phyloP scores from a whole-genome alignment of 2,888 invertebrate genomes.

The Ophraella communa region DNA sequence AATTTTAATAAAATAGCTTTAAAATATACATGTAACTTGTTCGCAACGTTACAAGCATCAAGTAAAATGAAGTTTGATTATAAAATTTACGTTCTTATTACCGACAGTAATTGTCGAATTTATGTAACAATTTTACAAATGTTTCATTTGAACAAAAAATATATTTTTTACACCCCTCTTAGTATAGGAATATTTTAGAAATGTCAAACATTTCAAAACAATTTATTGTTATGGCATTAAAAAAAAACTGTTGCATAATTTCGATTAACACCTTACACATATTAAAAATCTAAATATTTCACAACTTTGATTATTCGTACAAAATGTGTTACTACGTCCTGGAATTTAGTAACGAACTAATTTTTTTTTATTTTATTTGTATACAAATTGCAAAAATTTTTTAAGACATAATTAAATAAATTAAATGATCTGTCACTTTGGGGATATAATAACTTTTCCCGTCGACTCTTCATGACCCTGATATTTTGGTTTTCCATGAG shows the following conservation, averaged over 20 bases:
- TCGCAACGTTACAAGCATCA: no score
- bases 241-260: not conserved
- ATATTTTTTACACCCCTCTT: no score
- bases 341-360: slow-evolving; percentile 19
- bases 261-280: not conserved
- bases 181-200: no score
- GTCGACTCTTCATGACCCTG: slow-evolving; percentile 66
- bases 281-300: not conserved
- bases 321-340: slow-evolving; percentile 1
- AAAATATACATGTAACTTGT: no score
- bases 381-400: slow-evolving; percentile 22
- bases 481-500: slow-evolving; percentile 96
- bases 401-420: slow-evolving; percentile 11
- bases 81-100: not conserved
- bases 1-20: no score
- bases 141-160: no score
- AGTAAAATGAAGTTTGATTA: not conserved
- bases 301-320: slow-evolving; percentile 2
- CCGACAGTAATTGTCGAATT: not conserved
- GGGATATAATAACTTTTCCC: slow-evolving; percentile 49
- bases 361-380: slow-evolving; percentile 19
- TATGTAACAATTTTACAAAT: not conserved
- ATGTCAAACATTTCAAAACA: no score
- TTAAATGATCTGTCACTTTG: slow-evolving; percentile 45
- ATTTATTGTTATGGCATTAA: no score